Percentiles rank a stretch among this genome's conserved stretches.
Evolutionary conservation across 64 coral and sea anemone genomes (phyloP).

Genomic region (Platygyra sinensis): DNA sequence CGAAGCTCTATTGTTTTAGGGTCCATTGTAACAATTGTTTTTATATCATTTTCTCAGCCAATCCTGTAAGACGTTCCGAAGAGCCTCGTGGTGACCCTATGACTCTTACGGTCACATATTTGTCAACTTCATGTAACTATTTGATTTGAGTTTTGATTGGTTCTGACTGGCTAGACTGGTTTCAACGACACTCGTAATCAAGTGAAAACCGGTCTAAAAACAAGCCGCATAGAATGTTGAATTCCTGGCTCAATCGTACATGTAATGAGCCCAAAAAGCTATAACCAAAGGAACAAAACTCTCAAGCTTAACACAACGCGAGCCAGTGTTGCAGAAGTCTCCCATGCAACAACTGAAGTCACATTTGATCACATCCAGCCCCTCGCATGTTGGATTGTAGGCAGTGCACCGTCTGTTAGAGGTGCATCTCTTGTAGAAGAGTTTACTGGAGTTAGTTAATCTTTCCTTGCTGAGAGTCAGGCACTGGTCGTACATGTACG

Average conservation of each 20-base stretch:
- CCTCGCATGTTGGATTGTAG: constrained; percentile 25
- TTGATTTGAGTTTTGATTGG: too few species aligned
- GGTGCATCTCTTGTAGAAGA: constrained; percentile 30
- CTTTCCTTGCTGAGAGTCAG: constrained; percentile 23
- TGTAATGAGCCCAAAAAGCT: not conserved
- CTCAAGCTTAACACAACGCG: not conserved
- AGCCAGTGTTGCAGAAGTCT: constrained; percentile 5
- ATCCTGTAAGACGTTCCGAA: too few species aligned
- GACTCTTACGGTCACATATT: too few species aligned
- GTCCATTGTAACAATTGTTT: too few species aligned
- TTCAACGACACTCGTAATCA: too few species aligned
- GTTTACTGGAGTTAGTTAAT: not conserved
- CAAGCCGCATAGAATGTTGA: too few species aligned
- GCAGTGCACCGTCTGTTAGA: constrained; percentile 31
- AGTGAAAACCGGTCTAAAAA: too few species aligned
- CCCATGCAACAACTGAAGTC: constrained; percentile 47
- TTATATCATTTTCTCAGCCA: too few species aligned
- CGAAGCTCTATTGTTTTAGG: too few species aligned
- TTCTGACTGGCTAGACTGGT: too few species aligned
- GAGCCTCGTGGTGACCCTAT: too few species aligned
- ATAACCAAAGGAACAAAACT: not conserved
- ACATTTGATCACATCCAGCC: constrained; percentile 24
- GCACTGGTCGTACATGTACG: constrained; percentile 12
- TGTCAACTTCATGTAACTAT: too few species aligned
- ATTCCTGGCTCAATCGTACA: not conserved